A percentile compares a stretch with the other conserved stretches of the same genome.
Conservation (phyloP, 2,113 vertebrate genomes). For the Cranoglanis bouderius region DNA sequence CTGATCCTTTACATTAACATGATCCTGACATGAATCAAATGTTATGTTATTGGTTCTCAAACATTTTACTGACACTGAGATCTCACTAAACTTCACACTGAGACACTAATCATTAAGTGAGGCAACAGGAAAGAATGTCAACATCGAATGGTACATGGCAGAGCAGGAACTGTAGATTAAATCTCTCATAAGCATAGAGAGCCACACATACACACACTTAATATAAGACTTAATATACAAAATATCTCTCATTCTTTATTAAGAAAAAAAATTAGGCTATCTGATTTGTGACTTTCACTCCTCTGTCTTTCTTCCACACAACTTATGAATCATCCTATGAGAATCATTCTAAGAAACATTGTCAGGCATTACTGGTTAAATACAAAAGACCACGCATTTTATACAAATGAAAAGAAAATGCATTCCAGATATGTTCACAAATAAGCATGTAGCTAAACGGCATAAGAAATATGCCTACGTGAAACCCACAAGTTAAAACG, state of each 20-base stretch:
- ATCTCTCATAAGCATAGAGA: neutral
- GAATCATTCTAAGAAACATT: neutral
- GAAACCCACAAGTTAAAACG: neutral
- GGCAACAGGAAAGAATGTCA: neutral
- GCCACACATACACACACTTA: neutral
- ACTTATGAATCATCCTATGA: neutral
- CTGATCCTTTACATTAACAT: neutral
- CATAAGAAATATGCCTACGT: neutral
- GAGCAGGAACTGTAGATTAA: slow-evolving; percentile 6
- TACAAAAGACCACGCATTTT: neutral
- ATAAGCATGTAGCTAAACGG: neutral
- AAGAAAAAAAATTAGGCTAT: neutral
- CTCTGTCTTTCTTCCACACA: no score
- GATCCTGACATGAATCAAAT: neutral
- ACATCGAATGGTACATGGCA: neutral
- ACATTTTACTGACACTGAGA: neutral
- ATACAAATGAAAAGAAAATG: neutral
- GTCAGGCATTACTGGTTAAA: neutral
- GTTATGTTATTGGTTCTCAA: neutral
- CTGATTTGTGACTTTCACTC: neutral
- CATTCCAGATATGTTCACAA: neutral
- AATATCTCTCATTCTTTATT: neutral
- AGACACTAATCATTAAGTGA: neutral
- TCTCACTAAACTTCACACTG: neutral
- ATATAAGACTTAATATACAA: neutral